Evolutionary conservation across 2,888 invertebrate genomes (phyloP).

Genomic region (Emmelina monodactyla): DNA sequence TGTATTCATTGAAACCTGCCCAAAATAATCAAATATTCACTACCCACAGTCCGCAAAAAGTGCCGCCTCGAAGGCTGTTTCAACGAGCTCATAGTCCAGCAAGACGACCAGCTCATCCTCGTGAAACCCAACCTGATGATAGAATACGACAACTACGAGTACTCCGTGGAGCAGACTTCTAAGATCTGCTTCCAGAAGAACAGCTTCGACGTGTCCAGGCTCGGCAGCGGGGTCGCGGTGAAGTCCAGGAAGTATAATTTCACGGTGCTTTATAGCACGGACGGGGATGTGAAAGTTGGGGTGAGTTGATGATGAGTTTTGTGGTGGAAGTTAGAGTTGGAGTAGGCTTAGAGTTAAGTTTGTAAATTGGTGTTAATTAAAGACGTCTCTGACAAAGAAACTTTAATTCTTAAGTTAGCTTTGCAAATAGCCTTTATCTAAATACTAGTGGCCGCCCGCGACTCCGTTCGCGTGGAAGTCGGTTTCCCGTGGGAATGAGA

Average conservation of each 20-base stretch:
- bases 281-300: constrained; percentile 75
- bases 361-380: no score
- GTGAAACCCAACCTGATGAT: constrained; percentile 71
- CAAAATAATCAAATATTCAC: no score
- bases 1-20: no score
- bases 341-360: no score
- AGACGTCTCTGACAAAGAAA: no score
- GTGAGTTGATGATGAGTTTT: constrained; percentile 47
- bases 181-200: constrained; percentile 68
- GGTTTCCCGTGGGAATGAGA: no score
- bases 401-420: no score
- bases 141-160: constrained; percentile 72
- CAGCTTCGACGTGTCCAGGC: constrained; percentile 71
- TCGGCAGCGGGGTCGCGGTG: constrained; percentile 75
- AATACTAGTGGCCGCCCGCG: no score
- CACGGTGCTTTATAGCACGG: constrained; percentile 74
- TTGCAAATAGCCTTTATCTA: no score
- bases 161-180: constrained; percentile 65
- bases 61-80: constrained; percentile 69
- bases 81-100: constrained; percentile 69
- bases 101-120: constrained; percentile 64
- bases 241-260: constrained; percentile 76
- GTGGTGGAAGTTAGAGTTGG: no score
- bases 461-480: no score
- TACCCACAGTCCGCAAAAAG: constrained; percentile 65